A percentile compares a stretch with the other conserved stretches of the same genome.
These are phyloP conservation scores for Triplophysa tibetana DNA, from an alignment of 2,113 vertebrate species.

Conservation along the genomic window DNA sequence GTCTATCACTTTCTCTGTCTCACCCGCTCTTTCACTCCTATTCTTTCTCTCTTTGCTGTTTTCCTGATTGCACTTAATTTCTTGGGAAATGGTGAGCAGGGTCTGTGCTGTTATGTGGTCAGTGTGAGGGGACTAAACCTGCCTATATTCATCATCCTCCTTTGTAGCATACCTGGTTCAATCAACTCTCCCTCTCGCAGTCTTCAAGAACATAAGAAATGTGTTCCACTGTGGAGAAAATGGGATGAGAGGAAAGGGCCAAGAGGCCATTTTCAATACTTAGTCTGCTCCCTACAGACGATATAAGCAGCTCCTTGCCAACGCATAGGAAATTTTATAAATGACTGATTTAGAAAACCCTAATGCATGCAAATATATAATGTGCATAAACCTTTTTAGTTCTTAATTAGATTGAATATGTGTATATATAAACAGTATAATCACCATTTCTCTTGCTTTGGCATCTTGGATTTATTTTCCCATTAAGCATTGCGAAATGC, in stretches of 20 bases:
- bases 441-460: no score
- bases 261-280: neutral
- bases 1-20: neutral
- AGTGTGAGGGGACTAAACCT: slow-evolving; percentile 36
- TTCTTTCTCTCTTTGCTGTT: neutral
- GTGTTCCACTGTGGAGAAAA: slow-evolving; percentile 4
- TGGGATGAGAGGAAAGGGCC: neutral
- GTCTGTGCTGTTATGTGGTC: slow-evolving; percentile 32
- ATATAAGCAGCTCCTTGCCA: no score
- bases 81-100: slow-evolving; percentile 43
- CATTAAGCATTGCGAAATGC: no score
- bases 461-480: no score
- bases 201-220: neutral
- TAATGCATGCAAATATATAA: no score
- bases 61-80: slow-evolving; percentile 61
- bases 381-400: no score
- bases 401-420: no score
- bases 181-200: neutral
- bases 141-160: slow-evolving; percentile 23
- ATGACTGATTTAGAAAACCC: no score
- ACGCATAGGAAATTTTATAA: no score
- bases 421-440: no score
- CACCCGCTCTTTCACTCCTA: neutral
- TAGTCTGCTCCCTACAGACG: no score
- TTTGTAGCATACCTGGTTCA: slow-evolving; percentile 6